Evolutionary conservation across 2,113 vertebrate genomes (phyloP).

Genomic region (Leptocoma aspasia): DNA sequence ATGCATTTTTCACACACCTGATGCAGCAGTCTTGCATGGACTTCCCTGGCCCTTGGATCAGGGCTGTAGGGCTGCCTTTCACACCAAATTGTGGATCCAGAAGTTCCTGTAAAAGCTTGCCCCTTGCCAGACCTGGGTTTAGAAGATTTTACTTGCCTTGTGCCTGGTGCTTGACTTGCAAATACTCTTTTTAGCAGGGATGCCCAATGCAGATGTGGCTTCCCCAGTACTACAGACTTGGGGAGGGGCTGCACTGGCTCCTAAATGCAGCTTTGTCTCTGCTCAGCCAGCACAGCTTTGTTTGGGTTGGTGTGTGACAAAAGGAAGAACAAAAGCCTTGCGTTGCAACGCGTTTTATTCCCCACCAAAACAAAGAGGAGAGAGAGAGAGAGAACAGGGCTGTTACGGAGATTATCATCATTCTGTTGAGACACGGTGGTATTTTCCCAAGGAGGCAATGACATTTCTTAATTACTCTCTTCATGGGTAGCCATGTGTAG

Average conservation of each 20-base stretch:
- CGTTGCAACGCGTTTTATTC: neutral
- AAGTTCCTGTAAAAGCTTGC: neutral
- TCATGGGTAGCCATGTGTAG: conserved; percentile 69
- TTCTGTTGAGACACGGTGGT: conserved; percentile 1
- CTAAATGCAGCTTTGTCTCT: neutral
- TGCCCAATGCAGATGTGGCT: neutral
- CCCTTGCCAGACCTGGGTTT: fast-evolving
- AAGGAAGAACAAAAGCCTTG: conserved; percentile 4
- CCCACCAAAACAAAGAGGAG: neutral
- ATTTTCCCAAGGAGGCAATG: conserved; percentile 66
- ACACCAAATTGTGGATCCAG: neutral
- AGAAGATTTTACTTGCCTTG: neutral
- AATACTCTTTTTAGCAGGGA: neutral
- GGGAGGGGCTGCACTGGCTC: neutral
- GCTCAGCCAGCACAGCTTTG: neutral
- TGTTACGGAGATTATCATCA: conserved; percentile 21
- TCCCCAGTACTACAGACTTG: neutral
- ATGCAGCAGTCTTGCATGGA: neutral
- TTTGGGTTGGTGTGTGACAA: neutral
- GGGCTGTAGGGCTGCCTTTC: neutral
- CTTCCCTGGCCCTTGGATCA: neutral
- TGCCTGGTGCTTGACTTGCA: neutral
- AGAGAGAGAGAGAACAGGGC: neutral
- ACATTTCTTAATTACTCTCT: conserved; percentile 75
- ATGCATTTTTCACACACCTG: too few species aligned